These are phyloP conservation scores for Myocastor coypus DNA, from an alignment of 2,113 vertebrate genomes.

Conservation along the genomic window DNA sequence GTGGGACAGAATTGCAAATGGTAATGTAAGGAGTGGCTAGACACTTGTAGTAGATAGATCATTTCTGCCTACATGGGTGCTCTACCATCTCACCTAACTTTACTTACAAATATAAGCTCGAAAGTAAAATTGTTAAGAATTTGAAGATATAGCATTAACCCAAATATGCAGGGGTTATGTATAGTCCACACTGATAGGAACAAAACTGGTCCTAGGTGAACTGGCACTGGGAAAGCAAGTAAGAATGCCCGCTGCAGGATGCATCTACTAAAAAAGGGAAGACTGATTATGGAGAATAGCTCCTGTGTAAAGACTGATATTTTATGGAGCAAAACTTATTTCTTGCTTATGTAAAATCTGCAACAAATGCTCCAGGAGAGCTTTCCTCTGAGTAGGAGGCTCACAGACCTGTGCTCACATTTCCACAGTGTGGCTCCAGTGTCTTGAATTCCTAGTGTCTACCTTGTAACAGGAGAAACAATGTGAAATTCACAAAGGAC, in stretches of 20 bases:
- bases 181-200: no score
- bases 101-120: background rate
- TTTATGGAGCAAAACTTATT: background rate
- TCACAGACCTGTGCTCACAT: background rate
- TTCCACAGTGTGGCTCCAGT: background rate
- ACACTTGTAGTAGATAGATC: background rate
- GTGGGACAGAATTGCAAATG: background rate
- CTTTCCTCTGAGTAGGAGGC: background rate
- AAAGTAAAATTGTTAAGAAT: background rate
- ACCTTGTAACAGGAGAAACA: background rate
- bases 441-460: background rate
- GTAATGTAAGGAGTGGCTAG: background rate
- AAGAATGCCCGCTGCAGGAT: background rate
- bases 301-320: background rate
- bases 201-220: background rate
- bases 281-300: background rate
- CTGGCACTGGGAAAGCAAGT: background rate
- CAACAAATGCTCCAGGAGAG: background rate
- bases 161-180: background rate
- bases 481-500: background rate
- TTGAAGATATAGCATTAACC: background rate
- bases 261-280: background rate
- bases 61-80: background rate
- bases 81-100: background rate
- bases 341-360: background rate